Percentiles rank a stretch among this genome's conserved stretches.
Evolutionary conservation across 2,113 vertebrate genomes (phyloP).

Genomic region (Syngnathus typhle): DNA sequence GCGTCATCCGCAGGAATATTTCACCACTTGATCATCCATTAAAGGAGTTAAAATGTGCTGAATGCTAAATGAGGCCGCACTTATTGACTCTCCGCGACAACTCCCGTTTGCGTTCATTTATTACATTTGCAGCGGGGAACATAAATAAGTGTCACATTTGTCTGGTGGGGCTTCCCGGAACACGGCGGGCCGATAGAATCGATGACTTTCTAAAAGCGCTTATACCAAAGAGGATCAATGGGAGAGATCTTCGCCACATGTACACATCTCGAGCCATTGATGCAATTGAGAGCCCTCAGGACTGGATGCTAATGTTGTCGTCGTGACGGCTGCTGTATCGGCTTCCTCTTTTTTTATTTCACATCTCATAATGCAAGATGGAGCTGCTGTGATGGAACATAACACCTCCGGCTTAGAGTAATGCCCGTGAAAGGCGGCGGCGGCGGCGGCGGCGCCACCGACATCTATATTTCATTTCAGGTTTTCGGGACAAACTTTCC

Average conservation of each 20-base stretch:
- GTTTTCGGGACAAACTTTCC: conserved; percentile 28
- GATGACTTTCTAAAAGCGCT: conserved; percentile 74
- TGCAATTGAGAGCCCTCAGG: conserved; percentile 44
- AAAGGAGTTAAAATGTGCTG: conserved; percentile 23
- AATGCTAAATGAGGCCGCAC: conserved; percentile 9
- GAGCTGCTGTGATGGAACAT: conserved; percentile 48
- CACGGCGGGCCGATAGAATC: conserved; percentile 59
- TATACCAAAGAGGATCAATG: conserved; percentile 64
- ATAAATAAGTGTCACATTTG: conserved; percentile 41
- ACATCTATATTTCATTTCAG: conserved; percentile 26
- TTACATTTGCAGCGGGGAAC: neutral
- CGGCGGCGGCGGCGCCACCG: conserved; percentile 25
- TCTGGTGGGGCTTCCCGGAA: conserved; percentile 69
- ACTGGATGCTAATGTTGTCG: conserved; percentile 37
- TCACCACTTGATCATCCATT: conserved; percentile 23
- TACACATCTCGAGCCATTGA: conserved; percentile 64
- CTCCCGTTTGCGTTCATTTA: neutral
- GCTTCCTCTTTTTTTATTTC: conserved; percentile 12
- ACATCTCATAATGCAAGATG: conserved; percentile 56
- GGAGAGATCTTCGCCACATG: conserved; percentile 62
- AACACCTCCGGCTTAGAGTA: conserved; percentile 54
- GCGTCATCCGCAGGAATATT: conserved; percentile 9
- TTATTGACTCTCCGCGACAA: conserved; percentile 5
- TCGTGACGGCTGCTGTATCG: conserved; percentile 41
- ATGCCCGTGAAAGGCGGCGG: conserved; percentile 41